phyloP scores from a whole-genome alignment of 2,797 vertebrate genomes.

The Ptychadena robeensis region DNA sequence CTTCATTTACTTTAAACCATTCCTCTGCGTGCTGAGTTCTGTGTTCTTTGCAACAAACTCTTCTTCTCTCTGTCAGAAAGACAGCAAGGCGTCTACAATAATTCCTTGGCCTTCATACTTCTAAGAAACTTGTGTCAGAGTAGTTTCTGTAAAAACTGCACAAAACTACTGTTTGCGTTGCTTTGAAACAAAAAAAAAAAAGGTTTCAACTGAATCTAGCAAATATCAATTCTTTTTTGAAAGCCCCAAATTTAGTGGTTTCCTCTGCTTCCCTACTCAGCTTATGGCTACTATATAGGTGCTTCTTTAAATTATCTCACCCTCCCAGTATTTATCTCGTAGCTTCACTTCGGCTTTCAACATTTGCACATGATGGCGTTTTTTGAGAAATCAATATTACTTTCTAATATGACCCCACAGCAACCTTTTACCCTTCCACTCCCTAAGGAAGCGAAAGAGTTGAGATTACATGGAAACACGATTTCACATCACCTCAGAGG shows the following conservation, averaged over 20 bases:
- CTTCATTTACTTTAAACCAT: no score
- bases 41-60: no score
- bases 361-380: neutral
- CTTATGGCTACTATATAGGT: neutral
- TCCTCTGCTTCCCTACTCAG: neutral
- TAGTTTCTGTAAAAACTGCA: no score
- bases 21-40: no score
- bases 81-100: no score
- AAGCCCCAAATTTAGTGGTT: neutral
- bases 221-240: neutral
- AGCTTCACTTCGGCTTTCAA: neutral
- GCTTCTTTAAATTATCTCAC: neutral
- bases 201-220: neutral
- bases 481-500: slow-evolving; percentile 50
- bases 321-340: neutral
- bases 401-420: slow-evolving; percentile 18
- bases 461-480: slow-evolving; percentile 52
- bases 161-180: no score
- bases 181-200: no score
- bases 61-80: no score
- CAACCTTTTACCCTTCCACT: slow-evolving; percentile 44
- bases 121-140: no score
- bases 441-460: slow-evolving; percentile 23
- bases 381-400: neutral
- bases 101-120: no score